Base-by-base conservation (phyloP, 2,888 invertebrate species). In the Drosophila lutescens region DNA sequence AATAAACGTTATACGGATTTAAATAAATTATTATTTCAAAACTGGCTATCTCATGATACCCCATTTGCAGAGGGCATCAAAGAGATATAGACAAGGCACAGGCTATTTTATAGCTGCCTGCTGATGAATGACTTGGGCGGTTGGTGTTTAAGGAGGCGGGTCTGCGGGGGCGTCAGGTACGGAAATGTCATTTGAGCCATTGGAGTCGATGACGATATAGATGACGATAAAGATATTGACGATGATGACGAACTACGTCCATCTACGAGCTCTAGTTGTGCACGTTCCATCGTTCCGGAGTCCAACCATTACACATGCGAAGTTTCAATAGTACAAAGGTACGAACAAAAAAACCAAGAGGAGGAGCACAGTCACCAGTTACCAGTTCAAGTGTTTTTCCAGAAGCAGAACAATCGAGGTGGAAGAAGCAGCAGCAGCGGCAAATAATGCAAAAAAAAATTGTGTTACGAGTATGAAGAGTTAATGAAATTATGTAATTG, bases 351-450 rank as follows among this genome's bases (percentile, higher is more conserved):
- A 41, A n/a, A 44, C 6, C 12, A 34, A 26, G 30, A 49, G 40
- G 55, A 73, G 66, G 77, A 61, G 50, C 47, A 81, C 65, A 75
- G 79, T 60, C 72, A 47, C 61, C 55, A 63, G 61, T 73, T 81
- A 71, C 68, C 79, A 78, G 72, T 65, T 82, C 74, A 88, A 88
- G 88, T 82, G 88, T 67, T 88, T 73, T 74, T 71, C 53, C 74
- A 65, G 47, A 67, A 58, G 43, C 47, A 53, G 43, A 72, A 74
- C 74, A 65, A 74, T 63, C 47, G 47, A 60, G 47, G 36, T 38
- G 41, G 53, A 26, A 56, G 49, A 13, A 34, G 70, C 10, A 40
- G 41, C 15, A 32, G 30, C 30, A 30, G 58, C 43, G 44, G 23
- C 20, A 32, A 20, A 34, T 26, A 72, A 50, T 54, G 51, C 58